Conservation (phyloP, 2,797 vertebrate species). For the Lemur catta region DNA sequence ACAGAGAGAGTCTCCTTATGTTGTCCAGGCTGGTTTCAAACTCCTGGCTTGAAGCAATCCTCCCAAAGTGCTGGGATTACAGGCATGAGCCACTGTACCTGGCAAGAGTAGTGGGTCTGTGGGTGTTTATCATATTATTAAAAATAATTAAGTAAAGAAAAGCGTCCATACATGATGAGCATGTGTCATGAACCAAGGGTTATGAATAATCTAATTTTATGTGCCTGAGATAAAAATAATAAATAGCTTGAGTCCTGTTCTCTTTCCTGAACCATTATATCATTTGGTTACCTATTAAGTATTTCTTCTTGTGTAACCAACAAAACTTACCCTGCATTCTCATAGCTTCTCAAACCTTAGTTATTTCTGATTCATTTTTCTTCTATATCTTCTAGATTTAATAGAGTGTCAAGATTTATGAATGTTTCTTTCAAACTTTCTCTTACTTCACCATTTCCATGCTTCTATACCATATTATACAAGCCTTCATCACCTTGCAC, state of each 20-base stretch:
- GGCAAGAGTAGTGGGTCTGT: not conserved
- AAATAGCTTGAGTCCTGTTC: not conserved
- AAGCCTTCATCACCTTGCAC: not conserved
- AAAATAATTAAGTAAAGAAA: not conserved
- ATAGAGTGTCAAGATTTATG: not conserved
- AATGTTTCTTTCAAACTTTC: not conserved
- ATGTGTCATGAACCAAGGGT: not conserved
- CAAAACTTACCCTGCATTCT: not conserved
- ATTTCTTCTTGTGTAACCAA: conserved; percentile 22
- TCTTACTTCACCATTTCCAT: conserved; percentile 21
- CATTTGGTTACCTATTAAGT: not conserved
- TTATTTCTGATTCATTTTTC: conserved; percentile 1
- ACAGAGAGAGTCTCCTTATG: too few relatives aligned
- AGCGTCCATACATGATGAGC: not conserved
- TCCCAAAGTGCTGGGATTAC: too few relatives aligned
- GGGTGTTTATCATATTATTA: not conserved
- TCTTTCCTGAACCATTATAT: not conserved
- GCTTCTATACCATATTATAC: not conserved
- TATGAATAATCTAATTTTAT: not conserved
- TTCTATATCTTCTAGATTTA: conserved; percentile 15
- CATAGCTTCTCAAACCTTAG: not conserved
- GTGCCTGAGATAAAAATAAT: conserved; percentile 21
- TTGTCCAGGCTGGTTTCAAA: not conserved
- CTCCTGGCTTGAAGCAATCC: too few relatives aligned
- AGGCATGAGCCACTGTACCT: too few relatives aligned